Percentiles rank a stretch among this genome's conserved stretches.
These are phyloP conservation scores for Cyclopterus lumpus DNA, from an alignment of 2,797 vertebrate genomes.

Conservation along the genomic window DNA sequence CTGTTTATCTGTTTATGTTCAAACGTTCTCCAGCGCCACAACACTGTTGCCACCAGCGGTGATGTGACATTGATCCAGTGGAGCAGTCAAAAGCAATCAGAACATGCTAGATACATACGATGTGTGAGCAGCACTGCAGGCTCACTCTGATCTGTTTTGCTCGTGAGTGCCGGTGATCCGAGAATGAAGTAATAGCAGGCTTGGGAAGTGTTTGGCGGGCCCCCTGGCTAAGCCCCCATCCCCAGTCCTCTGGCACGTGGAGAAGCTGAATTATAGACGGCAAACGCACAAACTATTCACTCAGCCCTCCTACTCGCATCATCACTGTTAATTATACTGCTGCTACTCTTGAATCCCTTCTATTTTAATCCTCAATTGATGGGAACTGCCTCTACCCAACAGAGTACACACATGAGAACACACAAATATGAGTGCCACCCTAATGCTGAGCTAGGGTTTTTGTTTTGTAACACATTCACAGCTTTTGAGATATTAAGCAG, in stretches of 20 bases:
- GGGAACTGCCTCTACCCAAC: slow-evolving; percentile 49
- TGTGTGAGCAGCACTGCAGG: slow-evolving; percentile 19
- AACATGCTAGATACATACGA: slow-evolving; percentile 19
- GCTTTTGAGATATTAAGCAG: slow-evolving; percentile 44
- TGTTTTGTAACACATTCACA: slow-evolving; percentile 62
- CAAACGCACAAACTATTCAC: slow-evolving; percentile 64
- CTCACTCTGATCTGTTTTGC: slow-evolving; percentile 54
- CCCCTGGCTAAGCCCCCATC: slow-evolving; percentile 56
- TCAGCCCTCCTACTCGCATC: slow-evolving; percentile 53
- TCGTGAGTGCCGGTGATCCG: slow-evolving; percentile 50
- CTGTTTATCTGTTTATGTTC: slow-evolving; percentile 15
- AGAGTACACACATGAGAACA: slow-evolving; percentile 24
- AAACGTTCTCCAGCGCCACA: slow-evolving; percentile 15
- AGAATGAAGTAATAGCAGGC: slow-evolving; percentile 67
- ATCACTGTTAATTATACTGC: slow-evolving; percentile 75
- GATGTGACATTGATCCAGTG: slow-evolving; percentile 32
- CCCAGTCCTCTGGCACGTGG: slow-evolving; percentile 59
- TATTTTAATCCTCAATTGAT: slow-evolving; percentile 70
- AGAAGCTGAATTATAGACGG: slow-evolving; percentile 75
- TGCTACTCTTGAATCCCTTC: slow-evolving; percentile 60
- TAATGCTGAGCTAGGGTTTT: slow-evolving; percentile 50
- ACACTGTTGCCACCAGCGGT: background rate
- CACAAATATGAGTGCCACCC: slow-evolving; percentile 39
- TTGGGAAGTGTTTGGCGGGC: slow-evolving; percentile 56
- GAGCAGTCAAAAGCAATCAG: slow-evolving; percentile 28